Conservation (phyloP, 2,888 invertebrate genomes). For the Patella ulyssiponensis region DNA sequence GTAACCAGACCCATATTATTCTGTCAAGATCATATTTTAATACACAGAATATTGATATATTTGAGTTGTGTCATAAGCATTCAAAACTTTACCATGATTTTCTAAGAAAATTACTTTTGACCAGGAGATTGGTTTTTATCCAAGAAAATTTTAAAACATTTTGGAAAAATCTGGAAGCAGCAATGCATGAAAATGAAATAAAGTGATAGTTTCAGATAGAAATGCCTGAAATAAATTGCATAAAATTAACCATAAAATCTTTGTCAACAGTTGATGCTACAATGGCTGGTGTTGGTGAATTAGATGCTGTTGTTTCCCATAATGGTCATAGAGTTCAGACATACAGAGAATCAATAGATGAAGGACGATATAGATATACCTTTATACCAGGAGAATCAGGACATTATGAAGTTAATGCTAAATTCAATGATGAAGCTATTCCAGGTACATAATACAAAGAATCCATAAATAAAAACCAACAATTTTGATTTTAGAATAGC, state of each 20-base stretch:
- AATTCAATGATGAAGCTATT: constrained; percentile 76
- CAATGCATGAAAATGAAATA: too few relatives aligned
- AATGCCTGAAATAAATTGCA: too few relatives aligned
- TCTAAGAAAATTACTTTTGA: too few relatives aligned
- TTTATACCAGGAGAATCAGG: constrained; percentile 91
- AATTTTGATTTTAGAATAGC: background rate
- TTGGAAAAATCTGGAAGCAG: too few relatives aligned
- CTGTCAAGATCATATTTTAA: background rate
- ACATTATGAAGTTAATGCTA: constrained; percentile 88
- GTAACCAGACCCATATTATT: constrained; percentile 33
- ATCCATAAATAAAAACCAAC: background rate
- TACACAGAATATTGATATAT: too few relatives aligned
- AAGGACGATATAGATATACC: constrained; percentile 81
- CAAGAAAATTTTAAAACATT: too few relatives aligned
- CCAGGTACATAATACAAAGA: constrained; percentile 68
- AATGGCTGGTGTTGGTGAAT: constrained; percentile 96
- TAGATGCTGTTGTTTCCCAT: constrained; percentile 79
- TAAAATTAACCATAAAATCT: too few relatives aligned
- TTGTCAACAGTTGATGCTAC: constrained; percentile 88
- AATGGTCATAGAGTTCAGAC: constrained; percentile 84
- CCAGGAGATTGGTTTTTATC: too few relatives aligned
- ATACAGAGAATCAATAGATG: constrained; percentile 88
- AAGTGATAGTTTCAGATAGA: too few relatives aligned
- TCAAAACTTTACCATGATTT: too few relatives aligned
- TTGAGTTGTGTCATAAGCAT: too few relatives aligned